A percentile compares a stretch with the other conserved stretches of the same genome.
phyloP scores from a whole-genome alignment of 2,113 vertebrate genomes.

The Pandion haliaetus region DNA sequence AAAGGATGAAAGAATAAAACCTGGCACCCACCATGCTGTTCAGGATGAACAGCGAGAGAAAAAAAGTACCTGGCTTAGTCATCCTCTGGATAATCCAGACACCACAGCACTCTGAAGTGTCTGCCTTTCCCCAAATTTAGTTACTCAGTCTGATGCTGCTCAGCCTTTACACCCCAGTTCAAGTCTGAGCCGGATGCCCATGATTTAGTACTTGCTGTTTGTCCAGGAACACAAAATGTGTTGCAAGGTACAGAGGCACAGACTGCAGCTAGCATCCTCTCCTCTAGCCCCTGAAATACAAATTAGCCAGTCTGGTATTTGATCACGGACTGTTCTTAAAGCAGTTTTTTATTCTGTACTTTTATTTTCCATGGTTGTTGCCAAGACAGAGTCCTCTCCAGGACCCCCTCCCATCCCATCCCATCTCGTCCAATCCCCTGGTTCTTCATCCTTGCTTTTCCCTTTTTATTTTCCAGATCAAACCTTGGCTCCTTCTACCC shows the following conservation, averaged over 20 bases:
- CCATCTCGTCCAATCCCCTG: conserved; percentile 38
- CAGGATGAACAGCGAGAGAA: neutral
- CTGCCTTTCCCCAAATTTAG: conserved; percentile 21
- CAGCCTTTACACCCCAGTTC: conserved; percentile 25
- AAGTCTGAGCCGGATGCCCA: conserved; percentile 44
- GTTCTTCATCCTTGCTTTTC: conserved; percentile 52
- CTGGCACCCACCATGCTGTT: neutral
- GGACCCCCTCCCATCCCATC: conserved; percentile 68
- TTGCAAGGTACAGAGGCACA: conserved; percentile 66
- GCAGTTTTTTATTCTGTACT: conserved; percentile 71
- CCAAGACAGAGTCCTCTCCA: conserved; percentile 77
- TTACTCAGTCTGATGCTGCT: conserved; percentile 6
- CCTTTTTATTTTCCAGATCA: conserved; percentile 58
- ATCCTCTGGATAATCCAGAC: conserved; percentile 13
- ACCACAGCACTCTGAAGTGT: conserved; percentile 16
- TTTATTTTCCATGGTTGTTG: conserved; percentile 77
- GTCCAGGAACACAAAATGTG: conserved; percentile 52
- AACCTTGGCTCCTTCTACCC: conserved; percentile 38
- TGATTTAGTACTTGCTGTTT: conserved; percentile 41
- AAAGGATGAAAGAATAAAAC: conserved; percentile 1
- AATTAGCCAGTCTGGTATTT: conserved; percentile 75
- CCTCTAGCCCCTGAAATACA: conserved; percentile 72
- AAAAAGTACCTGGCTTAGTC: conserved; percentile 27
- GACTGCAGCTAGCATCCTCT: conserved; percentile 66
- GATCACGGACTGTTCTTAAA: conserved; percentile 67